Evolutionary conservation across 2,888 invertebrate species (phyloP).

Genomic region (Drosophila stalkeri): DNA sequence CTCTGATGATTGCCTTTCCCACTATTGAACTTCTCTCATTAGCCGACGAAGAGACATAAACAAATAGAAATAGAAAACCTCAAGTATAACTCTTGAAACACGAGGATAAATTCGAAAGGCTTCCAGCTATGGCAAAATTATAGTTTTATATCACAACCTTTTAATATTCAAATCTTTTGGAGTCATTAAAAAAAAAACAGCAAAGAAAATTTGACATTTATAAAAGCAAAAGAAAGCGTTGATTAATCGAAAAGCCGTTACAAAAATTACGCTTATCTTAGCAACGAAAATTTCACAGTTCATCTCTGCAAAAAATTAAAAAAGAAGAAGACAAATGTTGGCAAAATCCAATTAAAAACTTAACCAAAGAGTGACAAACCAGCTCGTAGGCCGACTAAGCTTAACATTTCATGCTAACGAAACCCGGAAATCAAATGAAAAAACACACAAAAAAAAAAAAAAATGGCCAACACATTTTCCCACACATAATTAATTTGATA

Average conservation of each 20-base stretch:
- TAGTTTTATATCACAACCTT: background rate
- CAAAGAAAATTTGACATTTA: slow-evolving; percentile 30
- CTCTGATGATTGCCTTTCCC: too few species aligned
- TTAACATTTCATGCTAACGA: slow-evolving; percentile 36
- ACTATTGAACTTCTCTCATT: too few species aligned
- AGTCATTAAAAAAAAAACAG: background rate
- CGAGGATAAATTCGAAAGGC: background rate
- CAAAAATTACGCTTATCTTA: slow-evolving; percentile 42
- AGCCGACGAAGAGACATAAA: too few species aligned
- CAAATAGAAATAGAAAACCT: background rate
- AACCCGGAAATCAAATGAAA: slow-evolving; percentile 69
- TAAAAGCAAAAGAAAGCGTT: slow-evolving; percentile 55
- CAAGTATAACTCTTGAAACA: background rate
- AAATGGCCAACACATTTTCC: slow-evolving; percentile 67
- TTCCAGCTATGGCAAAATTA: background rate
- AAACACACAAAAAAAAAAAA: background rate
- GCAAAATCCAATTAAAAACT: slow-evolving; percentile 11
- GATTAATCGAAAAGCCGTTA: slow-evolving; percentile 36
- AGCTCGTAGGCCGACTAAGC: slow-evolving; percentile 11
- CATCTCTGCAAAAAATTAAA: background rate
- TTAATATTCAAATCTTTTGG: background rate
- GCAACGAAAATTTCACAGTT: background rate
- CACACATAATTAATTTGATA: slow-evolving; percentile 76
- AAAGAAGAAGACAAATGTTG: slow-evolving; percentile 2
- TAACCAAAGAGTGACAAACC: slow-evolving; percentile 1